A percentile compares a stretch with the other conserved stretches of the same genome.
These are phyloP conservation scores for Paedocypris micromegethes DNA, from an alignment of 2,797 vertebrate genomes.

Conservation along the genomic window DNA sequence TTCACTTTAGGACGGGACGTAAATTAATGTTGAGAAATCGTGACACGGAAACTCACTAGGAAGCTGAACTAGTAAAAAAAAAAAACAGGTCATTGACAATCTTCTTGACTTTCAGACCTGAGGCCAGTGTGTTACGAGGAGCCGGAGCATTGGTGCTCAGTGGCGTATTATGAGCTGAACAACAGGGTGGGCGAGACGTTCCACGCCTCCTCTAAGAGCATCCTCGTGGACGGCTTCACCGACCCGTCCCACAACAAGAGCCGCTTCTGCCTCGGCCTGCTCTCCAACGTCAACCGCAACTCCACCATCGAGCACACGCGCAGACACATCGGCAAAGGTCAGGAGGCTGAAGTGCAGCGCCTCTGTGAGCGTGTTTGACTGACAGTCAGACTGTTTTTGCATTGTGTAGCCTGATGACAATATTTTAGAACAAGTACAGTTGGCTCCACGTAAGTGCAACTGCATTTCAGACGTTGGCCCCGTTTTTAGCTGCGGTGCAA, in stretches of 20 bases:
- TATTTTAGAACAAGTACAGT: too few species aligned
- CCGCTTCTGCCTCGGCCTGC: constrained; percentile 92
- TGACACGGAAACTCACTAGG: background rate
- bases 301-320: constrained; percentile 96
- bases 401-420: too few species aligned
- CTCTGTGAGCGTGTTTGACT: too few species aligned
- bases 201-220: constrained; percentile 86
- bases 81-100: background rate
- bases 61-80: background rate
- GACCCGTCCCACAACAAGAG: constrained; percentile 96
- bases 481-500: too few species aligned
- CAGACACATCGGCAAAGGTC: constrained; percentile 96
- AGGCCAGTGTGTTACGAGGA: constrained; percentile 95
- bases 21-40: too few species aligned
- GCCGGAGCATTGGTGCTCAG: constrained; percentile 93
- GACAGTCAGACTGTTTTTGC: too few species aligned
- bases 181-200: constrained; percentile 94
- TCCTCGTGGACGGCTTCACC: constrained; percentile 94
- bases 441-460: too few species aligned
- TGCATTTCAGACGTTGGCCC: too few species aligned
- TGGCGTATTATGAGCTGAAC: constrained; percentile 97
- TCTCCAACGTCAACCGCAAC: constrained; percentile 97
- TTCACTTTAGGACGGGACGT: too few species aligned
- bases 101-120: constrained; percentile 67
- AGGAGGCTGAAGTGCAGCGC: background rate